Base-by-base conservation (phyloP, 2,113 vertebrate species). In the Alectura lathami region DNA sequence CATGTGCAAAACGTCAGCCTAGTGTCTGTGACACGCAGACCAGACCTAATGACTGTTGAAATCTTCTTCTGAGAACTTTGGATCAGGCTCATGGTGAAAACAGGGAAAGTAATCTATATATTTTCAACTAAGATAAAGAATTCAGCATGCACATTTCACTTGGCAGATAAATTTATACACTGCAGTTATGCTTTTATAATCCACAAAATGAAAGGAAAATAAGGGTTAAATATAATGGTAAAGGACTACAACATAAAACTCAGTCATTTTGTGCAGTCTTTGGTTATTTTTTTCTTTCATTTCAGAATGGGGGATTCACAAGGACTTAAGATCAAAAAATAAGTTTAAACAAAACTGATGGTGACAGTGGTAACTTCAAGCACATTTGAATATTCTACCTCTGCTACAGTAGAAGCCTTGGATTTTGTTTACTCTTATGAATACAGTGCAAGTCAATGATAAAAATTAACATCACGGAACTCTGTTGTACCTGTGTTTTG, bases 11-110 rank as follows among this genome's bases (percentile, higher is more conserved):
- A 66, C 90, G 90, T 16, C 68, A 78, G 77, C 63, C 73, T 36
- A 50, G 48, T 13, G 30, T 13, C 79, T 51, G 40, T 75, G 83
- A 89, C 85, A 90, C 89, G 75, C 43, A 29, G 67, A 32, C 59
- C 57, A 13, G 2, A 6, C 1, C 53, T 68, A 79, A 69, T 0
- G 47, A 51, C 69, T 78, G 30, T 18, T 68, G 64, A 36, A 47
- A 72, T 43, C 90, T 94, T 86, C 73, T 96, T 86, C 79, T 83
- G 40, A 17, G 47, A 70, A 60, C 64, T 75, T 88, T 86, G 86
- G 64, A 50, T 75, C 60, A 62, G 51, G 43, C 48, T 56, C 64
- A 34, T 2, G 18, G 32, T 83, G 79, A 77, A 70, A 93, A 81
- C 24, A 77, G 76, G 36, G 84, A 77, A 90, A 93, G 43, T 32